phyloP scores from a whole-genome alignment of 2,888 invertebrate species.

The Heteromurus nitidus region DNA sequence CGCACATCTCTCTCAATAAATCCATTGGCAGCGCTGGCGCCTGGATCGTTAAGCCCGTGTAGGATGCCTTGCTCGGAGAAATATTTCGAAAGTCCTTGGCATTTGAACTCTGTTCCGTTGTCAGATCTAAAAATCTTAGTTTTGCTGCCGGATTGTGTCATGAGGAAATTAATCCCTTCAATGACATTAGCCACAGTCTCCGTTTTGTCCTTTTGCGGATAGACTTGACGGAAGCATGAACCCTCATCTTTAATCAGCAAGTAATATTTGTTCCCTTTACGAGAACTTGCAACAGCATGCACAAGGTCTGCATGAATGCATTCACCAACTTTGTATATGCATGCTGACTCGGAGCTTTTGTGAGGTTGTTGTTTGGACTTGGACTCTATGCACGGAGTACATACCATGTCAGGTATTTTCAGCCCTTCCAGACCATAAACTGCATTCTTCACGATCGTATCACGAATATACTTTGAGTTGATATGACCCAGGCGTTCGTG shows the following conservation, averaged over 20 bases:
- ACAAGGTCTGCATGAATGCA: slow-evolving; percentile 18
- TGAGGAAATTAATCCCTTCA: slow-evolving; percentile 47
- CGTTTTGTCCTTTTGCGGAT: slow-evolving; percentile 42
- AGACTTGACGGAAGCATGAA: slow-evolving; percentile 40
- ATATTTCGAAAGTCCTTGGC: slow-evolving; percentile 3
- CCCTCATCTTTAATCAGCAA: slow-evolving; percentile 55
- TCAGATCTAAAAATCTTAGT: slow-evolving; percentile 41
- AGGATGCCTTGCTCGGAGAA: slow-evolving; percentile 36
- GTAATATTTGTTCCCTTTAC: slow-evolving; percentile 41
- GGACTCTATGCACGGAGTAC: slow-evolving; percentile 13
- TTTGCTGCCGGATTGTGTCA: slow-evolving; percentile 41
- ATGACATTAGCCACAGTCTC: slow-evolving; percentile 14
- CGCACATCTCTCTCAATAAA: slow-evolving; percentile 55
- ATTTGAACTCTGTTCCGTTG: slow-evolving; percentile 49
- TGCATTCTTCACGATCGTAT: neutral
- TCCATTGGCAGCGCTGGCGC: slow-evolving; percentile 34
- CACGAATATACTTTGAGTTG: neutral
- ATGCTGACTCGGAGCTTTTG: neutral
- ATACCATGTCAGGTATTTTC: neutral
- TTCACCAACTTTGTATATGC: neutral
- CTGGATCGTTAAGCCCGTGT: slow-evolving; percentile 42
- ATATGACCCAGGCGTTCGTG: slow-evolving; percentile 28
- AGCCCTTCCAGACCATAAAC: slow-evolving; percentile 28
- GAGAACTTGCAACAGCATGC: neutral
- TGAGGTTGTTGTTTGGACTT: slow-evolving; percentile 21